phyloP scores from a whole-genome alignment of 2,113 vertebrate genomes.

The Notarius lentiginosus region DNA sequence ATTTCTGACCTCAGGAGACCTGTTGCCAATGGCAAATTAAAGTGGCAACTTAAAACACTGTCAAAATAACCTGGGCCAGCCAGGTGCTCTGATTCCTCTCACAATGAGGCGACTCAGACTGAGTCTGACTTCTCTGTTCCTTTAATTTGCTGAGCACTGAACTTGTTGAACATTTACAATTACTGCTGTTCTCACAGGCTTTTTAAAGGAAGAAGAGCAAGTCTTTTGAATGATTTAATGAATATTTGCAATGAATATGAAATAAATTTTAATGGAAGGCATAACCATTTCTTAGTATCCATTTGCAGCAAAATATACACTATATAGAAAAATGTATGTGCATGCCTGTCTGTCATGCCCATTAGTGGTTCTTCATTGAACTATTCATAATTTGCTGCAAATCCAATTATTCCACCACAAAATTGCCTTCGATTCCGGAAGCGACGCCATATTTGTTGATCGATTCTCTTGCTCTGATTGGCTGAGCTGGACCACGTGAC shows the following conservation, averaged over 20 bases:
- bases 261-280: neutral
- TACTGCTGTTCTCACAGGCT: neutral
- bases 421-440: too few species aligned
- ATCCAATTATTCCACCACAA: too few species aligned
- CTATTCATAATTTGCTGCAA: neutral
- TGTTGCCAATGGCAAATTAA: slow-evolving; percentile 17
- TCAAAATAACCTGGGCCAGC: neutral
- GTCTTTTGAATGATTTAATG: neutral
- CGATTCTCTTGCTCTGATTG: too few species aligned
- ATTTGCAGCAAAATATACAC: too few species aligned
- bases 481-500: too few species aligned
- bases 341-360: neutral
- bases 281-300: too few species aligned
- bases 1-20: slow-evolving; percentile 9
- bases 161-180: neutral
- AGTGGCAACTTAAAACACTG: slow-evolving; percentile 13
- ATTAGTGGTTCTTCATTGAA: neutral
- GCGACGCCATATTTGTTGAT: too few species aligned
- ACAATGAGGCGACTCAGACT: neutral
- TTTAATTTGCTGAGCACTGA: neutral
- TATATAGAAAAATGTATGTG: too few species aligned
- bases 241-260: neutral
- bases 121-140: slow-evolving; percentile 4
- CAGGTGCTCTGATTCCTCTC: neutral
- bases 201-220: neutral